Conservation (phyloP, 2,888 invertebrate genomes). For the Ganaspis brasiliensis region DNA sequence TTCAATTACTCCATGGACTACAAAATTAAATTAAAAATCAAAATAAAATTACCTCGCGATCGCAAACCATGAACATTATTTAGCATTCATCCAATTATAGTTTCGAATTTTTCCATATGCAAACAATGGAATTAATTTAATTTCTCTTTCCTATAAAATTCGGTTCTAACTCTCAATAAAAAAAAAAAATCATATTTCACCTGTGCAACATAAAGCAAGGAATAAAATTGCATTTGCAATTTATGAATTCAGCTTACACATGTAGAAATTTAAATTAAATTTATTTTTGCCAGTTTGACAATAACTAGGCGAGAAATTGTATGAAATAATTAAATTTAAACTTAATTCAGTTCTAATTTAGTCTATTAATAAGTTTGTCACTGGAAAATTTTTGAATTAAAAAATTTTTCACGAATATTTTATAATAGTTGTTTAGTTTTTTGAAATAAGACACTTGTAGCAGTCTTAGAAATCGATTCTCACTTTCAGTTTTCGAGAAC, state of each 20-base stretch:
- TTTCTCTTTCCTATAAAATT: constrained; percentile 29
- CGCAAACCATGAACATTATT: neutral
- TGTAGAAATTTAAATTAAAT: constrained; percentile 16
- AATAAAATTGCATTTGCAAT: constrained; percentile 31
- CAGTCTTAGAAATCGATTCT: constrained; percentile 20
- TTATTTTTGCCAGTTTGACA: constrained; percentile 11
- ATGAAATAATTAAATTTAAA: too few relatives aligned
- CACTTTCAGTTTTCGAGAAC: constrained; percentile 3
- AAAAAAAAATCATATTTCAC: constrained; percentile 28
- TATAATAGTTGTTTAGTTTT: too few relatives aligned
- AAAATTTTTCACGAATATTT: too few relatives aligned
- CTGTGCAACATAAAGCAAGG: constrained; percentile 17
- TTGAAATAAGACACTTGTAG: constrained; percentile 1
- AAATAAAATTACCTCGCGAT: neutral
- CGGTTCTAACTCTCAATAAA: neutral
- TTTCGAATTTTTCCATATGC: constrained; percentile 27
- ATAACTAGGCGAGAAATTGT: neutral
- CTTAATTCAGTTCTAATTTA: neutral
- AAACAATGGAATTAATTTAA: constrained; percentile 36
- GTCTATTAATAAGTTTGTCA: neutral
- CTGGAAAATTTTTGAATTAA: too few relatives aligned
- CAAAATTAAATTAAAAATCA: neutral
- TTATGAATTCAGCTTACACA: neutral
- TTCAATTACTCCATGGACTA: neutral
- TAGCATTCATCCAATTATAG: constrained; percentile 14